Conservation (phyloP, 1,140 invertebrate species). For the Drosophila eugracilis region DNA sequence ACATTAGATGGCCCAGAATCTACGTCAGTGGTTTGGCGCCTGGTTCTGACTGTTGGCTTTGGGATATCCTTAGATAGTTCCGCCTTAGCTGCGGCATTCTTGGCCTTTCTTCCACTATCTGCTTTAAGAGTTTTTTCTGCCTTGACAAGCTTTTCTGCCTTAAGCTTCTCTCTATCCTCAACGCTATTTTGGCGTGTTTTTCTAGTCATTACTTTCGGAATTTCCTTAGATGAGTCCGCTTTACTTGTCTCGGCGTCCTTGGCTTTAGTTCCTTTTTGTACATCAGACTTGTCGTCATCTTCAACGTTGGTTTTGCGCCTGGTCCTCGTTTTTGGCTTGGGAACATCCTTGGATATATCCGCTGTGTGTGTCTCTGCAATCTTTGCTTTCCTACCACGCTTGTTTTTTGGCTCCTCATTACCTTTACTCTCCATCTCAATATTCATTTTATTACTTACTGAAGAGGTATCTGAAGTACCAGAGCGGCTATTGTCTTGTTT, state of each 20-base stretch:
- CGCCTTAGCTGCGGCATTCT: background rate
- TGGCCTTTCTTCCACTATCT: background rate
- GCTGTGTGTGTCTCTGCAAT: background rate
- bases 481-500: background rate
- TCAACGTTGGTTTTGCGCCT: background rate
- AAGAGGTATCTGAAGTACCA: background rate
- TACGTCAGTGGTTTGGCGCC: background rate
- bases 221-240: background rate
- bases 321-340: background rate
- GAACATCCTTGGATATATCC: background rate
- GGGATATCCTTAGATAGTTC: background rate
- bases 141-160: background rate
- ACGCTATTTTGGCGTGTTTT: background rate
- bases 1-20: background rate
- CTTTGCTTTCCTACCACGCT: background rate
- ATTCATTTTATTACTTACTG: background rate
- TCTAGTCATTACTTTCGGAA: background rate
- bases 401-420: background rate
- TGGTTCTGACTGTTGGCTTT: background rate
- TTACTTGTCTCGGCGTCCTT: background rate
- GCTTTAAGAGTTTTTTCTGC: background rate
- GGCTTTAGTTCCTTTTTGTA: background rate
- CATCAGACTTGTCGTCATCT: background rate
- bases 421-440: background rate
- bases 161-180: background rate